A percentile compares a stretch with the other conserved stretches of the same genome.
These are phyloP conservation scores for Sepiola atlantica DNA, from an alignment of 2,888 invertebrate species.

Conservation along the genomic window DNA sequence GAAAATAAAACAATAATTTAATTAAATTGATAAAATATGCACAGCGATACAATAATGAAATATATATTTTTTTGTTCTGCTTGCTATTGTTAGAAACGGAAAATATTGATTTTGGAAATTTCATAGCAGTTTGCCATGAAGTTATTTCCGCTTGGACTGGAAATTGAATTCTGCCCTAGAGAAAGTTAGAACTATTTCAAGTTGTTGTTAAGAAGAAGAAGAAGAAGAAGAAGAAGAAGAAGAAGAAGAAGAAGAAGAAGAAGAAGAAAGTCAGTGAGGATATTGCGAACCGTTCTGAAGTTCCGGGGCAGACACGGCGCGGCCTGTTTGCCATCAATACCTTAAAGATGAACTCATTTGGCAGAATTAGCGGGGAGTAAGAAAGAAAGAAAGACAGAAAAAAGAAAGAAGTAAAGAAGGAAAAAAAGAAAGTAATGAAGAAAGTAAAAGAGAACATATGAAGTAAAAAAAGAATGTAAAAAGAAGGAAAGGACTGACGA, in stretches of 20 bases:
- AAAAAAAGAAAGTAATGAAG: background rate
- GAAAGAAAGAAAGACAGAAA: background rate
- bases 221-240: no score
- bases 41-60: no score
- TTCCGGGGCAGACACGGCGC: background rate
- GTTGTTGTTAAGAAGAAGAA: background rate
- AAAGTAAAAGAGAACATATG: no score
- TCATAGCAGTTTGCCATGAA: background rate
- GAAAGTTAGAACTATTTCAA: background rate
- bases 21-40: no score
- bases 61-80: background rate
- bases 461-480: background rate
- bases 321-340: background rate
- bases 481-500: background rate
- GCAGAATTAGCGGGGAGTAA: background rate
- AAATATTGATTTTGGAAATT: background rate
- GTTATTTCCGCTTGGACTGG: background rate
- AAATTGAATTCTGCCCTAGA: background rate
- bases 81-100: background rate
- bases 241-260: no score
- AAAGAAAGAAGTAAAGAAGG: no score
- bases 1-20: no score
- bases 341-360: background rate
- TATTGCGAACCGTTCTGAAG: background rate
- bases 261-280: background rate